Base-by-base conservation (phyloP, 2,888 invertebrate species). In the Drosophila planitibia region DNA sequence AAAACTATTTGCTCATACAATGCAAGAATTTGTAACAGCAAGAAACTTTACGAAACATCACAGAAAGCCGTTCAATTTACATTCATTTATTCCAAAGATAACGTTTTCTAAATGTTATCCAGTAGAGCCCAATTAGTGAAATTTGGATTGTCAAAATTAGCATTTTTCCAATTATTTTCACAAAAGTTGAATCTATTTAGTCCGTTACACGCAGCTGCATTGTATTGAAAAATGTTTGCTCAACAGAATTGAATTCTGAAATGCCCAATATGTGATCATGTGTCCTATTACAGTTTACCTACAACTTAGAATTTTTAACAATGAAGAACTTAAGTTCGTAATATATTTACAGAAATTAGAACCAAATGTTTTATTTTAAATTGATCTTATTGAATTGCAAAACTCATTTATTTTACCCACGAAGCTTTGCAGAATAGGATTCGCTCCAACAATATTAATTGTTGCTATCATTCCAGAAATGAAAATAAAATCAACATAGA, bases 1-100 rank as follows among this genome's bases (percentile, higher is more conserved):
- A 65, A 53, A 71, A 69, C 76, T 83, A 80, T 80, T 75, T 41
- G 44, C 30, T 39, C 54, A 75, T 53, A 39, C 61, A 65, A 47
- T 61, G 35, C 44, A 37, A 47, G 60, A 74, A 70, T 62, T 49
- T 35, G 60, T 79, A 52, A 47, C 44, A 63, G 47, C 30, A 35
- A 30, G 35, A 49, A 53, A 37, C 41, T 62, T 44, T 37, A 32
- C 12, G 16, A 49, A 37, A 61, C 33, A 54, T 33, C 35, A 44
- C 35, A 58, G 10, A n/a, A 19, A n/a, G 3, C 28, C 59, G 16
- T 19, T 54, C 32, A 28, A 57, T 61, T 67, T 49, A 22, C 47
- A 81, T 63, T 77, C 41, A 81, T 77, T 63, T 66, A 63, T 59
- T 44, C 33, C 16, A 58, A 54, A 35, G 12, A 69, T 41, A 35